phyloP scores from a whole-genome alignment of 2,888 invertebrate species.

The Calliphora vomitoria region DNA sequence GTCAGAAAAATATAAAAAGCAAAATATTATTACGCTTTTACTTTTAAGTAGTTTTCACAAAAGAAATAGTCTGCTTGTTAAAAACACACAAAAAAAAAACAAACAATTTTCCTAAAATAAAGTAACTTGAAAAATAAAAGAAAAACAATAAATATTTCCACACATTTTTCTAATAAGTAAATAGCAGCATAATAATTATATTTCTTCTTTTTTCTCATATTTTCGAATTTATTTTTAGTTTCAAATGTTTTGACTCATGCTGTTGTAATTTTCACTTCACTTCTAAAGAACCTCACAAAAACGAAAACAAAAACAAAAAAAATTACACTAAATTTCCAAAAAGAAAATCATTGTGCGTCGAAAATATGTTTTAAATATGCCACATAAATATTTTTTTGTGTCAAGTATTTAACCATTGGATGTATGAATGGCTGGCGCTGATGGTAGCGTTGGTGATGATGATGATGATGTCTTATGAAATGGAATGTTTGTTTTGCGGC shows the following conservation, averaged over 20 bases:
- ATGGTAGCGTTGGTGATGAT: slow-evolving; percentile 26
- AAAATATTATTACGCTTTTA: not conserved
- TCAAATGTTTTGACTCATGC: slow-evolving; percentile 59
- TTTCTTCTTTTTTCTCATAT: not conserved
- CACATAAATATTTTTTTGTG: slow-evolving; percentile 35
- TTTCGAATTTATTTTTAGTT: slow-evolving; percentile 37
- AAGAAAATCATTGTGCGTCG: slow-evolving; percentile 39
- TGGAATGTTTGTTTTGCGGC: slow-evolving; percentile 61
- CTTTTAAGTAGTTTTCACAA: not conserved
- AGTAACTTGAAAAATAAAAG: not conserved
- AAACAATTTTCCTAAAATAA: not conserved
- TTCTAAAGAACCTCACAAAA: not conserved
- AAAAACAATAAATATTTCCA: slow-evolving; percentile 38
- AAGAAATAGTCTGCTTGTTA: not conserved
- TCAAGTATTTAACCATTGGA: slow-evolving; percentile 56
- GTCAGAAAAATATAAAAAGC: not conserved
- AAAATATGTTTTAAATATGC: slow-evolving; percentile 50
- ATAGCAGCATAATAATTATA: slow-evolving; percentile 14
- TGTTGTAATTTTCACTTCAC: slow-evolving; percentile 44
- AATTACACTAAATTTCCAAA: slow-evolving; percentile 32
- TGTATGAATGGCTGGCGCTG: slow-evolving; percentile 19
- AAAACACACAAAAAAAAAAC: too few relatives aligned
- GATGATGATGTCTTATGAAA: slow-evolving; percentile 66
- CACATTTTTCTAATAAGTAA: slow-evolving; percentile 30
- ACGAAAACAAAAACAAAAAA: not conserved